These are phyloP conservation scores for Cygnus atratus DNA, from an alignment of 2,113 vertebrate genomes.

Conservation along the genomic window DNA sequence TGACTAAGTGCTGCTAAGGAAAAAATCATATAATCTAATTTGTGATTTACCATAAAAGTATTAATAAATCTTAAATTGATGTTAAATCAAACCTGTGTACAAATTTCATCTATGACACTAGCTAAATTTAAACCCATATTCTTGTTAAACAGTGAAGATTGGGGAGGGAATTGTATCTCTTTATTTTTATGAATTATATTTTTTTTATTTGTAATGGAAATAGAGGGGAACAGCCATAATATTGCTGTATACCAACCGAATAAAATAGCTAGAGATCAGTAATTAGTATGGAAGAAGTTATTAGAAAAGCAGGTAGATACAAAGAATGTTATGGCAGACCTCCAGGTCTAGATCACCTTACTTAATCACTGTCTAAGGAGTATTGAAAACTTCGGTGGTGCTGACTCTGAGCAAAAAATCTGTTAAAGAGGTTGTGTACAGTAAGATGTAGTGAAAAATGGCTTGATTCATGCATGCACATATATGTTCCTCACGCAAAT, in stretches of 20 bases:
- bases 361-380: not conserved
- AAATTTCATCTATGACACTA: not conserved
- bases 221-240: not conserved
- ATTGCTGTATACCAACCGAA: not conserved
- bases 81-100: too few relatives aligned
- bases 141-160: not conserved
- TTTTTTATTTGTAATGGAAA: slow-evolving; percentile 5
- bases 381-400: not conserved
- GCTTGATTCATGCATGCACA: not conserved
- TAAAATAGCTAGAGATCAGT: not conserved
- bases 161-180: not conserved
- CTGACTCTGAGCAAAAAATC: not conserved
- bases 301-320: slow-evolving; percentile 22
- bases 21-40: too few relatives aligned
- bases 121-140: not conserved
- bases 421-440: not conserved
- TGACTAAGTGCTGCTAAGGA: too few relatives aligned
- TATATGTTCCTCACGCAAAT: not conserved
- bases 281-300: slow-evolving; percentile 16
- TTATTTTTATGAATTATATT: not conserved
- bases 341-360: not conserved
- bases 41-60: too few relatives aligned
- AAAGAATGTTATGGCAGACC: not conserved
- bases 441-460: not conserved
- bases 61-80: too few relatives aligned